A percentile compares a stretch with the other conserved stretches of the same genome.
These are phyloP conservation scores for Porphyrio hochstetteri DNA, from an alignment of 2,113 vertebrate genomes.

Conservation along the genomic window DNA sequence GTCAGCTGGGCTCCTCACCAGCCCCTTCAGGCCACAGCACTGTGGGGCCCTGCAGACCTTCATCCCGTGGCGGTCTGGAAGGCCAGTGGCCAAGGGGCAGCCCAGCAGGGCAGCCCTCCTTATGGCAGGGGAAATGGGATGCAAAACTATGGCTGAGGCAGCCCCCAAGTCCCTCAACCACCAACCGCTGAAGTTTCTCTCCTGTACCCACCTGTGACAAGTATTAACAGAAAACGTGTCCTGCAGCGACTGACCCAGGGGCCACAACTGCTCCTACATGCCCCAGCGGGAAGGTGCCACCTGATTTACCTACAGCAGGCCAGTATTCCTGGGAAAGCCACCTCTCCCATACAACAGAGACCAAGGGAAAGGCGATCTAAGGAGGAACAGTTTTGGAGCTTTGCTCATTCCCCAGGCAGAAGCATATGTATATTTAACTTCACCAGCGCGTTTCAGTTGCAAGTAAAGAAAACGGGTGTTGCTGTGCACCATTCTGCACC, in stretches of 20 bases:
- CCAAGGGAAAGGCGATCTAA: background rate
- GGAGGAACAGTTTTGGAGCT: background rate
- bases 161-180: background rate
- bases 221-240: background rate
- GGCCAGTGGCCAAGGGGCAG: rapidly evolving
- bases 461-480: rapidly evolving
- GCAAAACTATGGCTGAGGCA: background rate
- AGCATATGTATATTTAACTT: background rate
- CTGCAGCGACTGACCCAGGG: rapidly evolving
- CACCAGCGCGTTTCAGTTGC: background rate
- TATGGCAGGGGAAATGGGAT: background rate
- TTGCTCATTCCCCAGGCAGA: background rate
- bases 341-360: background rate
- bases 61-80: rapidly evolving
- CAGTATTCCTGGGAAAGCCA: background rate
- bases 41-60: background rate
- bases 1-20: too few species aligned
- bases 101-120: background rate
- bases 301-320: background rate
- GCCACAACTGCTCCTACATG: background rate
- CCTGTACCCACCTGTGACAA: background rate
- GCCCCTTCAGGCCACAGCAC: too few species aligned
- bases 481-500: background rate
- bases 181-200: background rate
- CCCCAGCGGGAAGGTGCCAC: background rate